These are phyloP conservation scores for Himalopsyche japonica DNA, from an alignment of 2,888 invertebrate species.

Conservation along the genomic window DNA sequence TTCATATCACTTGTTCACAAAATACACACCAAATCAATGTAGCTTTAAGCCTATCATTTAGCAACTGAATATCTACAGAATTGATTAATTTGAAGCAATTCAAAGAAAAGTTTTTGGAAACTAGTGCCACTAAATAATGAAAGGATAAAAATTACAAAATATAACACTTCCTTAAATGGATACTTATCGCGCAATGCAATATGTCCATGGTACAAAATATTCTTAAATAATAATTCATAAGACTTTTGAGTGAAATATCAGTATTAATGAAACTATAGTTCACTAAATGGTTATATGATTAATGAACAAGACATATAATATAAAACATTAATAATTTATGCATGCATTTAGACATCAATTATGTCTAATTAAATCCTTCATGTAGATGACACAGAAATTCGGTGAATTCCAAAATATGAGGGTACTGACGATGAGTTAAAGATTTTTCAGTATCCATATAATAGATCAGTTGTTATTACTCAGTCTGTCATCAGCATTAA, in stretches of 20 bases:
- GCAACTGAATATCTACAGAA: too few relatives aligned
- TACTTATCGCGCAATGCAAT: neutral
- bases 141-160: too few relatives aligned
- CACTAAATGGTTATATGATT: neutral
- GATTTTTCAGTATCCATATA: neutral
- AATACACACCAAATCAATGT: too few relatives aligned
- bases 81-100: too few relatives aligned
- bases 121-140: too few relatives aligned
- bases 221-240: neutral
- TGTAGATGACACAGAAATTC: neutral
- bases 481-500: neutral
- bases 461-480: neutral
- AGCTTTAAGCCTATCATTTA: too few relatives aligned
- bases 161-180: too few relatives aligned
- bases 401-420: neutral
- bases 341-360: neutral
- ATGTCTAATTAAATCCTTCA: neutral
- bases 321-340: neutral
- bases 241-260: neutral
- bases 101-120: too few relatives aligned
- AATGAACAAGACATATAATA: neutral
- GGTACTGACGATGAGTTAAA: neutral
- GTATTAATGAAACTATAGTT: neutral
- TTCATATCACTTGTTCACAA: too few relatives aligned
- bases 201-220: neutral